Evolutionary conservation across 2,888 invertebrate genomes (phyloP), one percentile per base, ranked within the genome.

Genomic region (Andrena praecox): DNA sequence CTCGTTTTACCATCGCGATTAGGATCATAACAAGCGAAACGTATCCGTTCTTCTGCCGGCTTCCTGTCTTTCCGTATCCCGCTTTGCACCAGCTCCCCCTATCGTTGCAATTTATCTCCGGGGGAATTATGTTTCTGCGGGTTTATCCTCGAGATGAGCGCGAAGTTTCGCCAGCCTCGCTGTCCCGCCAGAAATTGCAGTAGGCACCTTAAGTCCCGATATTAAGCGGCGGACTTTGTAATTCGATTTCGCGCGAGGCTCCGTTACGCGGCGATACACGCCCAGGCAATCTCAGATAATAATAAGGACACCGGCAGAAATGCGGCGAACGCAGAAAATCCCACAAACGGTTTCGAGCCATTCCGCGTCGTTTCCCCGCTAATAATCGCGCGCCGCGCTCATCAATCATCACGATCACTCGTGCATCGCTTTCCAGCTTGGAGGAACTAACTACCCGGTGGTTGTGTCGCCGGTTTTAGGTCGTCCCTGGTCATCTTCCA

Each of bases 401-500:
- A 80, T 89, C 87, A 85, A 87, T 89, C 88, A 80, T 85, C 84
- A 56, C 48, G 74, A 68, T 52, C 86, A 85, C 77, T 82, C 85
- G 86, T 88, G 89, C 90, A 88, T 87, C 81, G 86, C 88, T 84
- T 87, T 88, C 85, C 82, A 78, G 87, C 87, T 75, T 82, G 77
- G 84, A 77, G 80, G 86, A 70, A 73, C 85, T 75, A 78, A 54
- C 78, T 42, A 16, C 42, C 4, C 67, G 72, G 60, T 29, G 87
- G 48, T 62, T 31, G 50, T 69, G 82, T 64, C 29, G 66, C 73
- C 29, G 80, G 12, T 29, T 71, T 69, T 62, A 54, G 54, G 24
- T 63, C 52, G 48, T 27, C 59, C 24, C 27, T 50, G 48, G 24
- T 60, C 64, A 10, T 60, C 50, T 52, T 76, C 7, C 64, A 7